These are phyloP conservation scores for Empidonax alnorum DNA, from an alignment of 2,113 vertebrate genomes.

Conservation along the genomic window DNA sequence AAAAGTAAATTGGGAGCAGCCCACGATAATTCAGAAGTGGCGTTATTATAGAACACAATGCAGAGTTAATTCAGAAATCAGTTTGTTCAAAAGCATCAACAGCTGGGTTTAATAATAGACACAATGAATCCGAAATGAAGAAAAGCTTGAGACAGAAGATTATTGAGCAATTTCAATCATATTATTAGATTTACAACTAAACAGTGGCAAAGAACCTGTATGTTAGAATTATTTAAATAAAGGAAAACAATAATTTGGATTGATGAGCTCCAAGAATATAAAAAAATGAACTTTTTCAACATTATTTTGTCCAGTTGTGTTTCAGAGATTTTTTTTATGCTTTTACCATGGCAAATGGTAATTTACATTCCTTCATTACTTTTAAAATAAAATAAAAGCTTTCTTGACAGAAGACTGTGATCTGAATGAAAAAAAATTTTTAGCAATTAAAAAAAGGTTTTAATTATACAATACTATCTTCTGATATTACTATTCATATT, in stretches of 20 bases:
- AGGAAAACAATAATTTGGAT: conserved; percentile 36
- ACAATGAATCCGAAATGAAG: conserved; percentile 77
- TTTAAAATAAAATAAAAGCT: not conserved
- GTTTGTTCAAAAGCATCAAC: conserved; percentile 81
- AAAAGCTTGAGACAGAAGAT: conserved; percentile 74
- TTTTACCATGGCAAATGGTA: not conserved
- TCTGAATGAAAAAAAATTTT: not conserved
- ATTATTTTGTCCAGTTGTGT: not conserved
- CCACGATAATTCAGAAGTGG: conserved; percentile 77
- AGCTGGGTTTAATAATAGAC: conserved; percentile 79
- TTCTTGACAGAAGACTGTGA: not conserved
- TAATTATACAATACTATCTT: not conserved
- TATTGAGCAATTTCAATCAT: conserved; percentile 74
- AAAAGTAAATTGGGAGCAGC: conserved; percentile 81
- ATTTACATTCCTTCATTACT: not conserved
- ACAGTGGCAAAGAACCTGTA: conserved; percentile 27
- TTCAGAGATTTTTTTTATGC: not conserved
- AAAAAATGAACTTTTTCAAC: not conserved
- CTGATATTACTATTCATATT: not conserved
- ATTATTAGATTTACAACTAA: conserved; percentile 73
- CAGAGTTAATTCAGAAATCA: conserved; percentile 80
- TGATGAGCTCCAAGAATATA: not conserved
- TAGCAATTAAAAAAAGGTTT: not conserved
- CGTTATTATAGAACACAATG: conserved; percentile 78
- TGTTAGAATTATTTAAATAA: conserved; percentile 50